Evolutionary conservation across 2,113 vertebrate genomes (phyloP), one percentile per base, ranked within the genome.

Genomic region (Chaenogobius annularis): DNA sequence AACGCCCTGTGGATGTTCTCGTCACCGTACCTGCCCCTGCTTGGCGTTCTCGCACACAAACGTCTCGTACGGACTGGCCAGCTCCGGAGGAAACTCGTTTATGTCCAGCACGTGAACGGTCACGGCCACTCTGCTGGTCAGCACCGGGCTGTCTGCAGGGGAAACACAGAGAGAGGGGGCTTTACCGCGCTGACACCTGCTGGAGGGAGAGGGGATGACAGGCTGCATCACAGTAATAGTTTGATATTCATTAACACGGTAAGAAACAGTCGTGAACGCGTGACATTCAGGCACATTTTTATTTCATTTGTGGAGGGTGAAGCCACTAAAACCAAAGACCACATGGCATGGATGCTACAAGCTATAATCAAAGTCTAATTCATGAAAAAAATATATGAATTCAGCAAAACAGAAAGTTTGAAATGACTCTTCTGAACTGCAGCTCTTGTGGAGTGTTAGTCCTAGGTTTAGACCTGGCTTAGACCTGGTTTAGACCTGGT

Each of bases 51-150:
- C 97, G 92, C 98, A 99, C 43, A 98, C 96, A 69, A 95, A 94
- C 77, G 95, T 96, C 85, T 99, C 96, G 73, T 96, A 96, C 0
- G 96, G 96, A 54, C 95, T 93, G 76, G 94, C 93, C 50, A 99
- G 94, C 84, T 99, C 96, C 64, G 97, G 98, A 37, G 96, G 95
- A 91, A 98, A 99, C 91, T 99, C 98, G 61, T 99, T 99, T 85
- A 99, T 96, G 92, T 99, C 97, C 88, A 98, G 52, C 46, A 99
- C 94, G 70, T 98, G 96, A 85, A 98, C 94, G 56, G 96, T 92
- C 85, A 98, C 94, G 17, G 95, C 94, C 81, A 98, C 96, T 83
- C 95, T 95, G 77, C 95, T 99, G 85, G 92, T 94, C 91, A 98
- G 91, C 26, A 95, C 92, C 22, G 96, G 96, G 62, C 96, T 98